Percentiles rank a stretch among this genome's conserved stretches.
phyloP scores from a whole-genome alignment of 2,888 invertebrate genomes.

The Chesias legatella region DNA sequence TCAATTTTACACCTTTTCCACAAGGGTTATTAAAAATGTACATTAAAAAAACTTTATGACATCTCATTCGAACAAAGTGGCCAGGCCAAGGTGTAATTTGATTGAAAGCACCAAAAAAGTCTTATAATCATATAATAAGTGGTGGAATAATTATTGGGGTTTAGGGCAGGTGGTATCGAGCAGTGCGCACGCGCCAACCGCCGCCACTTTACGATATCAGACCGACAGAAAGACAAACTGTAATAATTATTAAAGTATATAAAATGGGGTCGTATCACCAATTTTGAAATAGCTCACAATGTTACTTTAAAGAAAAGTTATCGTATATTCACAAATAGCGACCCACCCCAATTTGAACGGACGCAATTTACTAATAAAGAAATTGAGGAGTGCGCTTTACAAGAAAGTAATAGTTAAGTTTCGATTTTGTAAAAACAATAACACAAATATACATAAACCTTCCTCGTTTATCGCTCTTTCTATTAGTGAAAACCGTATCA shows the following conservation, averaged over 20 bases:
- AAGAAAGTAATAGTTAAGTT: no score
- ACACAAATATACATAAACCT: no score
- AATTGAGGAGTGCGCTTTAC: no score
- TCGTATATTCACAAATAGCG: no score
- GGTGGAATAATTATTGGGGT: slow-evolving; percentile 77
- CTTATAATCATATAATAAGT: slow-evolving; percentile 79
- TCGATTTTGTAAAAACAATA: no score
- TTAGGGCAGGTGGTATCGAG: slow-evolving; percentile 64
- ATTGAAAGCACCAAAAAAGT: slow-evolving; percentile 81
- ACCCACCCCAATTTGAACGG: no score
- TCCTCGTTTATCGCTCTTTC: no score
- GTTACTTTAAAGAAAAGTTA: slow-evolving; percentile 2
- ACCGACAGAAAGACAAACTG: slow-evolving; percentile 47
- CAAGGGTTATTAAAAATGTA: slow-evolving; percentile 42
- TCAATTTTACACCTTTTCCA: slow-evolving; percentile 66
- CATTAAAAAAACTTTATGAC: slow-evolving; percentile 72
- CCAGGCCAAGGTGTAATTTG: slow-evolving; percentile 77
- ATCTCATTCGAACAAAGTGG: slow-evolving; percentile 75
- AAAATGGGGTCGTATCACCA: slow-evolving; percentile 25
- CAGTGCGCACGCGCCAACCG: slow-evolving; percentile 55
- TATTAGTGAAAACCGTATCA: no score
- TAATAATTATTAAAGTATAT: slow-evolving; percentile 36
- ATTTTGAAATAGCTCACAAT: background rate
- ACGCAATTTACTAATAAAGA: no score
- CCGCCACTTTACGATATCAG: slow-evolving; percentile 36